Evolutionary conservation across 2,888 invertebrate genomes (phyloP), one percentile per base, ranked within the genome.

Genomic region (Chloroclysta siterata): DNA sequence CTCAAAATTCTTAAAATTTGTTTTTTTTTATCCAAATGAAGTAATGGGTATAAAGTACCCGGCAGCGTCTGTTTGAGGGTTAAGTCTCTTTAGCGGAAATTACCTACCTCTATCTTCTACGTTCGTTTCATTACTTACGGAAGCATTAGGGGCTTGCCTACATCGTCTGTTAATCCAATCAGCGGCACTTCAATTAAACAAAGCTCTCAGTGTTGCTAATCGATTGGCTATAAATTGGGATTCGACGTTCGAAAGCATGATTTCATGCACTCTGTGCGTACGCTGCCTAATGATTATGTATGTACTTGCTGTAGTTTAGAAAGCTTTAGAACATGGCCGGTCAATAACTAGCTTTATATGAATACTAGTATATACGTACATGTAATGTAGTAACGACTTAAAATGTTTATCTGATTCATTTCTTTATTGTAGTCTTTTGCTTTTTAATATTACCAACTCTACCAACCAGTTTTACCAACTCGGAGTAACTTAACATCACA

Each of bases 151-250:
- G 75, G 77, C 72, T 72, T 72, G 72, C 72, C 71, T 70, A 72
- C 70, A 73, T 72, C 66, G 77, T 77, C 75, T 79, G 80, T 79
- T 84, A 84, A 89, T 87, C 85, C 84, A 88, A 89, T 89, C 87
- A 87, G 78, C 74, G 81, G 81, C 84, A 85, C 87, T 89, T 82
- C 83, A 86, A 89, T 89, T 88, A 89, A 85, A 84, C 82, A 83
- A 83, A 87, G 83, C 83, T 81, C 81, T 82, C 80, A 74, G 78
- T 84, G 85, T 85, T 83, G 83, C 83, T 86, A 88, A 89, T 89
- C 88, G 85, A 88, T 86, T 77, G 81, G 74, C 85, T 74, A 85
- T 89, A 88, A 85, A 85, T 87, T 82, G 77, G 80, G 79, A 81
- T 85, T 77, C 80, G 79, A 77, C 74, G 72, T 73, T 77, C 73